Conservation (phyloP, 2,888 invertebrate species). For the Tinea semifulvella region DNA sequence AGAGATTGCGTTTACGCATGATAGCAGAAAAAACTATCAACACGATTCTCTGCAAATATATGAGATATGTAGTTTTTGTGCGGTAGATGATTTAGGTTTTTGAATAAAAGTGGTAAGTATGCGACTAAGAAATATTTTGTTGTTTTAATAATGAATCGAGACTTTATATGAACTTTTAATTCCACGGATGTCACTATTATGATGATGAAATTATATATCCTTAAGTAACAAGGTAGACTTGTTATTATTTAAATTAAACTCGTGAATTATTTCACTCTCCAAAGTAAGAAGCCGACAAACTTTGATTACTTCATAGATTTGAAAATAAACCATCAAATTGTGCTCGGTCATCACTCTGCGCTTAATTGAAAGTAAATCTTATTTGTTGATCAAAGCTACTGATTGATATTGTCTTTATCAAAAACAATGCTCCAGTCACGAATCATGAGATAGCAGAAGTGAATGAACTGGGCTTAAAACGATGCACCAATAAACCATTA, state of each 20-base stretch:
- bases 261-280: conserved; percentile 4
- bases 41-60: too few relatives aligned
- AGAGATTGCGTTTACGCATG: too few relatives aligned
- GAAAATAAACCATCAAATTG: conserved; percentile 5
- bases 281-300: conserved; percentile 7
- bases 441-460: conserved; percentile 23
- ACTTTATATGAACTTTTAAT: neutral
- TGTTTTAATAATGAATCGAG: too few relatives aligned
- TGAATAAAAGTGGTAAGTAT: too few relatives aligned
- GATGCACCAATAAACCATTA: too few relatives aligned
- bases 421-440: conserved; percentile 31
- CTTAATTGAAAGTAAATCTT: conserved; percentile 25
- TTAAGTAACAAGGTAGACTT: conserved; percentile 6
- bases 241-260: conserved; percentile 12
- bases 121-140: too few relatives aligned
- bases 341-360: conserved; percentile 26
- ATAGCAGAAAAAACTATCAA: too few relatives aligned
- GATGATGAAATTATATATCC: neutral
- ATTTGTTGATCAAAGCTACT: conserved; percentile 21
- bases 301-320: conserved; percentile 8
- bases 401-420: conserved; percentile 28
- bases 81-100: too few relatives aligned
- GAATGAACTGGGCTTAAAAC: conserved; percentile 18
- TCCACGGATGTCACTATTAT: neutral
- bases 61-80: too few relatives aligned